These are phyloP conservation scores for Ladona fulva DNA, from an alignment of 1,140 invertebrate genomes.

Conservation along the genomic window DNA sequence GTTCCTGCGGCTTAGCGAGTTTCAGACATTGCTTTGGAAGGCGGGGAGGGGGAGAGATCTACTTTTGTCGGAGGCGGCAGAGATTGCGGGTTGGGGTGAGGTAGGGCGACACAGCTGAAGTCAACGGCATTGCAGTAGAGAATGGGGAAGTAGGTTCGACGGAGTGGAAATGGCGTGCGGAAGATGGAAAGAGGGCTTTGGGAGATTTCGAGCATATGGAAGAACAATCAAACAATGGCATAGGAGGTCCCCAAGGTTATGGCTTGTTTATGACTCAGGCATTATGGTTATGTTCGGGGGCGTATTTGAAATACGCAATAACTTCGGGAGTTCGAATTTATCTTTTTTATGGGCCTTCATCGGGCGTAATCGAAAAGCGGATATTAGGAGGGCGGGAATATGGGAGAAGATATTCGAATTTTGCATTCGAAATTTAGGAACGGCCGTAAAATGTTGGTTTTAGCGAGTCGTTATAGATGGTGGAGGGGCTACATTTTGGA, in stretches of 20 bases:
- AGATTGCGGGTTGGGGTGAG: not conserved
- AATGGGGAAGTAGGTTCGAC: not conserved
- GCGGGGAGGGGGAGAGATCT: not conserved
- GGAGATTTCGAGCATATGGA: not conserved
- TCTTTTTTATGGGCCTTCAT: too few relatives aligned
- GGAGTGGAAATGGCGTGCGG: conserved; percentile 1
- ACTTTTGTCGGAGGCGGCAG: not conserved
- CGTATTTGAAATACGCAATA: too few relatives aligned
- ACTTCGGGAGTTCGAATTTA: too few relatives aligned
- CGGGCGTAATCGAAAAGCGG: too few relatives aligned
- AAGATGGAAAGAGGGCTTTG: not conserved
- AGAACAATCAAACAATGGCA: not conserved
- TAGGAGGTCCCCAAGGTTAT: not conserved
- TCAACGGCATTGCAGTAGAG: not conserved
- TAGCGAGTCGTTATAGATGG: too few relatives aligned
- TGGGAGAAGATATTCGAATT: too few relatives aligned
- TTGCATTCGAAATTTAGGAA: too few relatives aligned
- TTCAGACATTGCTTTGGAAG: not conserved
- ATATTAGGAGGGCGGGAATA: too few relatives aligned
- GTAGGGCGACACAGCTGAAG: not conserved
- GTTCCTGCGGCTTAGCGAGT: not conserved
- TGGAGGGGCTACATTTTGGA: too few relatives aligned
- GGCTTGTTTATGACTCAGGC: not conserved
- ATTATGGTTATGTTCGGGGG: not conserved
- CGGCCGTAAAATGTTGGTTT: too few relatives aligned